Percentiles rank a stretch among this genome's conserved stretches.
phyloP scores from a whole-genome alignment of 2,113 vertebrate species.

The Cyanoramphus novaezelandiae region DNA sequence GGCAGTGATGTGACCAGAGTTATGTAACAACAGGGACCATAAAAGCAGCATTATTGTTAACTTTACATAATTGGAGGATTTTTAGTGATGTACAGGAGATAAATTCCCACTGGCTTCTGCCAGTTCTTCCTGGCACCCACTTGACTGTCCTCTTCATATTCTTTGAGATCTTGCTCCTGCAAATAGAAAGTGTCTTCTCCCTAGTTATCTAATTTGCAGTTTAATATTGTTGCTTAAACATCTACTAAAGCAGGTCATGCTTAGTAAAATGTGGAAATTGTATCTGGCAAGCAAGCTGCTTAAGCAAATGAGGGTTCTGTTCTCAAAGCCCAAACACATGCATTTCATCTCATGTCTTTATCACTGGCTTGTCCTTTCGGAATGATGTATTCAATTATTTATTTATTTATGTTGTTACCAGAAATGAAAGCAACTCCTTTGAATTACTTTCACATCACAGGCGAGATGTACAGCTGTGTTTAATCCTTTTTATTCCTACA shows the following conservation, averaged over 20 bases:
- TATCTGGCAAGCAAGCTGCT: conserved; percentile 57
- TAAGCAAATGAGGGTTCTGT: conserved; percentile 47
- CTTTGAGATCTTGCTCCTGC: conserved; percentile 12
- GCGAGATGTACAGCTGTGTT: neutral
- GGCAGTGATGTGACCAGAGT: neutral
- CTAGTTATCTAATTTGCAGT: conserved; percentile 25
- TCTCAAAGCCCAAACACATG: neutral
- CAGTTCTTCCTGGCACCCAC: conserved; percentile 1
- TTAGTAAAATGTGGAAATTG: conserved; percentile 58
- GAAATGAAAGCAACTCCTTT: neutral
- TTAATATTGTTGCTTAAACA: conserved; percentile 27
- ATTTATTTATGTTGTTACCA: neutral
- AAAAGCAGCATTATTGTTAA: conserved; percentile 30
- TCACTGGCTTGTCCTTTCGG: neutral
- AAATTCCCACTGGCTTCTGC: neutral
- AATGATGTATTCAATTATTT: neutral
- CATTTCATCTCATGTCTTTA: neutral
- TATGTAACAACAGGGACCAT: neutral
- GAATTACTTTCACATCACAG: neutral
- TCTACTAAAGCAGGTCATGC: conserved; percentile 50
- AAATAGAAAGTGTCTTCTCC: conserved; percentile 34
- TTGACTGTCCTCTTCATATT: neutral
- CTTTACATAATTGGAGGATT: conserved; percentile 16
- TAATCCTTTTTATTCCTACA: neutral
- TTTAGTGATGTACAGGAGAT: neutral